Base-by-base conservation (phyloP, 92 coral and sea anemone species). In the Porites rus region DNA sequence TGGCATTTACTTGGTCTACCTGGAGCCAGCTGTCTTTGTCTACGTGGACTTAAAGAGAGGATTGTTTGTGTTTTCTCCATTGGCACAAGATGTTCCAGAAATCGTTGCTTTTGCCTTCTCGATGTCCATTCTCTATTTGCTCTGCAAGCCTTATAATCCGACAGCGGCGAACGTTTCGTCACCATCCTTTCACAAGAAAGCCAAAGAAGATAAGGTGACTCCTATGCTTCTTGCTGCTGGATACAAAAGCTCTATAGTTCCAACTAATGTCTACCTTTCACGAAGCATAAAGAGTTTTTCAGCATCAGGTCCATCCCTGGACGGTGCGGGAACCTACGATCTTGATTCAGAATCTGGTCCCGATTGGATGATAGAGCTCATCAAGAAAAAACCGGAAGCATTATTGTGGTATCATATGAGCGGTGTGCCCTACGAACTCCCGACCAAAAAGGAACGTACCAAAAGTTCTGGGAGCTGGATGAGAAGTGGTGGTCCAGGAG, bases 71-170 rank as follows among this genome's bases (percentile, higher is more conserved):
- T 18, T 85, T 5, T 51, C 92, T 5, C 65, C 81, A 24, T 80
- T 59, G 8, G 74, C 74, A 11, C 90, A 85, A 1, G 85, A 74
- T 38, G 43, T 92, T 17, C 95, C 95, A 76, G 93, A 92, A 18
- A 79, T 85, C 65, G 69, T 89, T 38, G 92, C 92, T 4, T 60
- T 91, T 18, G 88, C 84, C 1, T 92, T 85, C 88, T 87, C 95
- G 12, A 83, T 89, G 17, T 38, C 95, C 7, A 75, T 92, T 10
- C 88, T 92, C 11, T 88, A 92, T 69, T 78, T 92, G 63, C 90
- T 92, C 46, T 92, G 95, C 75, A 88, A 88, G 24, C 95, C 95
- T 2, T 89, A 92, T 79, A 59, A 78, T 19, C 84, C 95, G 38
- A 67, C 80, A n/a, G 65, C 52, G 17, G 53, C 54, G 21, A 86